phyloP scores from a whole-genome alignment of 2,797 vertebrate species.

The Peromyscus aztecus region DNA sequence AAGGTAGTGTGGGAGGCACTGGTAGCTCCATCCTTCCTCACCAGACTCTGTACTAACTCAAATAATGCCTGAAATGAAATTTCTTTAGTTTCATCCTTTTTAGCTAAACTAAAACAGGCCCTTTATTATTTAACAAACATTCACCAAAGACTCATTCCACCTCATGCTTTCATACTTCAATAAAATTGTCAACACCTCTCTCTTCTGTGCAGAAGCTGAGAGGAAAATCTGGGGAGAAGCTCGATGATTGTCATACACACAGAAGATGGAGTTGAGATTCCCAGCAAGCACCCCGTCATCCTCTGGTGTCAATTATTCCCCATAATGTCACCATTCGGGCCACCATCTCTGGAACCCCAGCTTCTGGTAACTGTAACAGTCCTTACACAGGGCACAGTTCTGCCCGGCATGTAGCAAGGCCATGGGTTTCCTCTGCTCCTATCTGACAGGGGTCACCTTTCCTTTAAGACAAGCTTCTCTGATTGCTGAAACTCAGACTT shows the following conservation, averaged over 20 bases:
- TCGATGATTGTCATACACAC: neutral
- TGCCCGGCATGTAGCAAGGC: neutral
- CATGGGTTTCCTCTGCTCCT: neutral
- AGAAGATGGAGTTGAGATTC: neutral
- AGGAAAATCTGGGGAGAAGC: constrained; percentile 17
- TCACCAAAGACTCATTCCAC: neutral
- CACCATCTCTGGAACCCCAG: constrained; percentile 2
- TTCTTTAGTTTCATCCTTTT: constrained; percentile 21
- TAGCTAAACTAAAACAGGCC: neutral
- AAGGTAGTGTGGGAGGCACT: no score
- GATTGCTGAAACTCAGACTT: constrained; percentile 32
- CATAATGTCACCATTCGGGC: neutral
- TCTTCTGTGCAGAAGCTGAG: constrained; percentile 29
- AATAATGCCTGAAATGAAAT: constrained; percentile 13
- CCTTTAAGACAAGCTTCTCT: constrained; percentile 4
- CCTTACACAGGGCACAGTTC: neutral
- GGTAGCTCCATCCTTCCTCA: neutral
- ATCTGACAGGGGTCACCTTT: neutral
- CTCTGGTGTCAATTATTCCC: neutral
- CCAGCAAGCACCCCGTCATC: neutral
- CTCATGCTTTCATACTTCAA: neutral
- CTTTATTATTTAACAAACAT: constrained; percentile 29
- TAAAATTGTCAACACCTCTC: neutral
- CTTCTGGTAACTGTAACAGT: neutral
- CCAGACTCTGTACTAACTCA: neutral